These are phyloP conservation scores for Rhinoderma darwinii DNA, from an alignment of 2,113 vertebrate genomes.

Conservation along the genomic window DNA sequence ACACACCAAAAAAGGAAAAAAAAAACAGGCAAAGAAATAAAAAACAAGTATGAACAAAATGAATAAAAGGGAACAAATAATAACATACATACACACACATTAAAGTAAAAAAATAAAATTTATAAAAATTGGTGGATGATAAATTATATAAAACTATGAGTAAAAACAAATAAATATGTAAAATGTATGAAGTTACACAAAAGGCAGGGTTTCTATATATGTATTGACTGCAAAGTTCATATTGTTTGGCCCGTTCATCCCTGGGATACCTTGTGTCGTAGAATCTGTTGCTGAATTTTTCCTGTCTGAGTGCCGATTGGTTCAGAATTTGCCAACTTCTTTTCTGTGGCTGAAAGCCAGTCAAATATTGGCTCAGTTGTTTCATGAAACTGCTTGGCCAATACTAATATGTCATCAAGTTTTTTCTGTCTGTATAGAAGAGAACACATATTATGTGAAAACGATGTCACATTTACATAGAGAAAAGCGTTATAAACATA, in stretches of 20 bases:
- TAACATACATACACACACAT: constrained; percentile 55
- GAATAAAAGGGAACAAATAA: constrained; percentile 54
- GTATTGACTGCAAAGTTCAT: not conserved
- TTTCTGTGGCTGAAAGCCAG: constrained; percentile 92
- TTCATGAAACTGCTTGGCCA: constrained; percentile 96
- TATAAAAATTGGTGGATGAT: constrained; percentile 42
- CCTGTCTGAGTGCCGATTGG: constrained; percentile 95
- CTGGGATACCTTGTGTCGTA: constrained; percentile 86
- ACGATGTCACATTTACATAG: not conserved
- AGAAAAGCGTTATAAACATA: too few species aligned
- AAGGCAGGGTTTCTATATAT: not conserved
- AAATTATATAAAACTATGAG: not conserved
- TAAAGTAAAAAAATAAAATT: constrained; percentile 58
- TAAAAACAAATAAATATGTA: not conserved
- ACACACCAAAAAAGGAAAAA: constrained; percentile 67
- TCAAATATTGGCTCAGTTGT: constrained; percentile 92
- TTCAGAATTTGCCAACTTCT: constrained; percentile 92
- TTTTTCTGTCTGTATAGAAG: constrained; percentile 83
- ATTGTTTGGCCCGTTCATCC: not conserved
- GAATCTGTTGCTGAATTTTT: constrained; percentile 97
- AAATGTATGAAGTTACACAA: not conserved
- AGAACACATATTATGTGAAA: constrained; percentile 25
- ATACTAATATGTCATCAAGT: constrained; percentile 93
- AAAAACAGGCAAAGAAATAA: constrained; percentile 67
- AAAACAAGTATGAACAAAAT: constrained; percentile 73